Evolutionary conservation across 2,113 vertebrate species (phyloP), one percentile per base, ranked within the genome.

Genomic region (Heptranchias perlo): DNA sequence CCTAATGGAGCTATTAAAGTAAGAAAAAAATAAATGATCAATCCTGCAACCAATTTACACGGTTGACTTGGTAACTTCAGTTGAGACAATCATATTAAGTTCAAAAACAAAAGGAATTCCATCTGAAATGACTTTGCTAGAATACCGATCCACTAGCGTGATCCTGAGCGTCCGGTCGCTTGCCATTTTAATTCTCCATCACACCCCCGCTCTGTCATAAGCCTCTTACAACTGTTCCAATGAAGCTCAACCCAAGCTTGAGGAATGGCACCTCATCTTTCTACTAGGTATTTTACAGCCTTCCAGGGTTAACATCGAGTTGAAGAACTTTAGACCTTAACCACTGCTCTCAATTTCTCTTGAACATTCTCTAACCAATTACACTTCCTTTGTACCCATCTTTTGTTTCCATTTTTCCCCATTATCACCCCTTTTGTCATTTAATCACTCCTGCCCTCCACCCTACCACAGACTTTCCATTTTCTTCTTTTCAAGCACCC

Each of bases 1-100:
- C 52, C 93, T 93, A 92, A 76, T 87, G 96, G 97, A 96, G 96
- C 69, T 96, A 52, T 96, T 96, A 96, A 97, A 96, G 97, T 95
- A 97, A 78, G 96, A 96, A 67, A 64, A 58, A n/a, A 14, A 54
- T 16, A 14, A 25, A 47, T 91, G n/a, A 25, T 23, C 69, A 96
- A 39, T n/a, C 1, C 61, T 64, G 35, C 18, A 39, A 2, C 35
- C 18, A 84, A 96, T n/a, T 96, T 73, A 21, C 35, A 93, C 96
- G n/a, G 91, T 89, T 95, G 96, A 96, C 67, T 95, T 96, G 4
- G 54, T 35, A 58, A 61, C 4, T 16, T 61, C 31, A 18, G 13
- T n/a, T n/a, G 54, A 18, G 52, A 58, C 61, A 35, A 73, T 35
- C 69, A 73, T 35, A 73, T 35, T 31, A 11, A 35, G 69, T 73